Conservation (phyloP, 2,113 vertebrate genomes). For the Anhinga rufa region DNA sequence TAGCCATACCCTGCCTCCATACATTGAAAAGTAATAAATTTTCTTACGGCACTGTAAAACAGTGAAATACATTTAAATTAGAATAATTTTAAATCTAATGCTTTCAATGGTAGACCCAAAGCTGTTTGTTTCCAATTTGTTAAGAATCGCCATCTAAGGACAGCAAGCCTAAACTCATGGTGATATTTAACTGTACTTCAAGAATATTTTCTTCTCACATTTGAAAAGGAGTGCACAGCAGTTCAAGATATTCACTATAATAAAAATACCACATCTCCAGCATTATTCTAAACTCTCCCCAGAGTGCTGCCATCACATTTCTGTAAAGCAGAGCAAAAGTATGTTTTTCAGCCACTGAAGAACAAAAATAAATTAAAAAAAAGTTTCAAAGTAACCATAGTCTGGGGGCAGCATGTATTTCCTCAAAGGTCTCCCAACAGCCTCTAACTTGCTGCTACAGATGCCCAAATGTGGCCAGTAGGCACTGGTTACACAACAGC, state of each 20-base stretch:
- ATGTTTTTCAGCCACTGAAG: background rate
- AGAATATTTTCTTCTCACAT: background rate
- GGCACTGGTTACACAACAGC: too few relatives aligned
- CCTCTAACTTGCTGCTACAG: background rate
- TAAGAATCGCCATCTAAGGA: background rate
- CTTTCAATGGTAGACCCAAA: background rate
- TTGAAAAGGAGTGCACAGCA: background rate
- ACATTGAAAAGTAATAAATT: conserved; percentile 40
- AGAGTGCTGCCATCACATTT: background rate
- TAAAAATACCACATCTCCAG: background rate
- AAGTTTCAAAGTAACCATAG: background rate
- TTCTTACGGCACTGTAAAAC: background rate
- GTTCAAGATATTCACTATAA: background rate
- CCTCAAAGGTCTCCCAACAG: background rate
- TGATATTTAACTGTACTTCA: background rate
- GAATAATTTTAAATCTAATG: conserved; percentile 35
- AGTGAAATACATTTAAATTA: conserved; percentile 19
- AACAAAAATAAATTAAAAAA: background rate
- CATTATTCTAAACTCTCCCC: background rate
- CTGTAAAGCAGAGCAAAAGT: background rate
- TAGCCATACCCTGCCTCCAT: background rate
- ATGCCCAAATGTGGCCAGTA: background rate
- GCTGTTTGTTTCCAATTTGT: background rate
- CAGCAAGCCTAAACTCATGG: background rate
- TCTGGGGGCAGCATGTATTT: background rate